Evolutionary conservation across 2,888 invertebrate genomes (phyloP).

Genomic region (Steromphala cineraria): DNA sequence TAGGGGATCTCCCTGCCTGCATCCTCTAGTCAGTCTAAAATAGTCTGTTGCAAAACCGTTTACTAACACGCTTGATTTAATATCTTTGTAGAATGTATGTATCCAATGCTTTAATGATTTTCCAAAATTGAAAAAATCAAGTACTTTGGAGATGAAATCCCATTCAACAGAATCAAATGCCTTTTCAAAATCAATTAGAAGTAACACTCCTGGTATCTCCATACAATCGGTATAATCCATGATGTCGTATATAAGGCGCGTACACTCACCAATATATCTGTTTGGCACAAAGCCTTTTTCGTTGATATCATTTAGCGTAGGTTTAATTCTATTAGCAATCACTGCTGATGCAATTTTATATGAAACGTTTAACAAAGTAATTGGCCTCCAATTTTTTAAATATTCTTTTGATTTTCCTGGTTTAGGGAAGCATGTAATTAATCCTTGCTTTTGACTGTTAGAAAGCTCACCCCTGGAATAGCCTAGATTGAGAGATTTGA

Average conservation of each 20-base stretch:
- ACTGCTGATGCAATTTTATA: background rate
- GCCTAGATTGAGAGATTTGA: background rate
- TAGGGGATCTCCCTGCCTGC: constrained; percentile 26
- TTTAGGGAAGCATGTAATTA: background rate
- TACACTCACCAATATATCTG: constrained; percentile 7
- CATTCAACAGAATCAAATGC: background rate
- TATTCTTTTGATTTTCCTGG: background rate
- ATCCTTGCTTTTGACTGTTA: background rate
- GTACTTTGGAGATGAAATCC: background rate
- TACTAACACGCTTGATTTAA: background rate
- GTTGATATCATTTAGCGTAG: background rate
- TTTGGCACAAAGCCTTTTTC: background rate
- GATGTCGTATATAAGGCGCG: background rate
- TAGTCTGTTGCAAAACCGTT: background rate
- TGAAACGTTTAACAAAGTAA: background rate
- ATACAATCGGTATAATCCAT: background rate
- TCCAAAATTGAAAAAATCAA: background rate
- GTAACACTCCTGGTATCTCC: background rate
- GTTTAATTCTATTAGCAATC: background rate
- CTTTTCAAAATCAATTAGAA: constrained; percentile 18
- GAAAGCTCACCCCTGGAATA: background rate
- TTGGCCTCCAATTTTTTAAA: background rate
- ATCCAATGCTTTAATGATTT: background rate
- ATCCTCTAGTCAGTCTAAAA: background rate
- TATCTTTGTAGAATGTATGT: background rate